Percentiles rank a stretch among this genome's conserved stretches.
These are phyloP conservation scores for Mactra quadrangularis DNA, from an alignment of 1,140 invertebrate species.

Conservation along the genomic window DNA sequence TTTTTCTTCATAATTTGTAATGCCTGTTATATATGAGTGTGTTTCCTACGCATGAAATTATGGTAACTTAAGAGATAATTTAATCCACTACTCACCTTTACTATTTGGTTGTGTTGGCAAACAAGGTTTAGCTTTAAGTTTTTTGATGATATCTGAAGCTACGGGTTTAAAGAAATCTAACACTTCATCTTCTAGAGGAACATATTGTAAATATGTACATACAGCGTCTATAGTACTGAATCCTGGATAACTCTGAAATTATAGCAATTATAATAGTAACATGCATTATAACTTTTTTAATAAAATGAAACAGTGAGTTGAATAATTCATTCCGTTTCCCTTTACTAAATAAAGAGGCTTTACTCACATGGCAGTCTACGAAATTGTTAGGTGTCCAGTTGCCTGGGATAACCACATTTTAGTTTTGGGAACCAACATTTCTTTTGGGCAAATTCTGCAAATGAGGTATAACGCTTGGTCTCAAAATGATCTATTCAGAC, in stretches of 20 bases:
- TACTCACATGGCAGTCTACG: not conserved
- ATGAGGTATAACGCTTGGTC: too few relatives aligned
- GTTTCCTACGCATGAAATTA: too few relatives aligned
- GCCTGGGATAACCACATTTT: too few relatives aligned
- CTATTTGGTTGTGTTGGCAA: slow-evolving; percentile 75
- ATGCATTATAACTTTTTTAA: not conserved
- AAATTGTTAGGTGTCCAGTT: too few relatives aligned
- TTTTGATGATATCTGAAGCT: slow-evolving; percentile 77
- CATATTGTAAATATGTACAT: slow-evolving; percentile 79
- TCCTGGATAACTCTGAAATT: slow-evolving; percentile 73
- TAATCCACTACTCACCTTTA: slow-evolving; percentile 65
- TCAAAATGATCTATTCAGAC: too few relatives aligned
- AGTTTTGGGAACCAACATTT: too few relatives aligned
- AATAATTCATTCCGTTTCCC: not conserved
- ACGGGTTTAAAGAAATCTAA: slow-evolving; percentile 82
- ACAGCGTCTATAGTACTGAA: slow-evolving; percentile 76
- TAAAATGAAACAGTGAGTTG: not conserved
- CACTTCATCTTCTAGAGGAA: slow-evolving; percentile 82
- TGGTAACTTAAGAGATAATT: too few relatives aligned
- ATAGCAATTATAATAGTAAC: not conserved
- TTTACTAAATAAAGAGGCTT: not conserved
- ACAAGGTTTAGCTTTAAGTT: slow-evolving; percentile 78
- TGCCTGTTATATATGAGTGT: too few relatives aligned
- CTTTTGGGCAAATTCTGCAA: too few relatives aligned
- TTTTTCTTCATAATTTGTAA: too few relatives aligned